A percentile compares a stretch with the other conserved stretches of the same genome.
Evolutionary conservation across 2,797 vertebrate genomes (phyloP).

Genomic region (Ceryle rudis): DNA sequence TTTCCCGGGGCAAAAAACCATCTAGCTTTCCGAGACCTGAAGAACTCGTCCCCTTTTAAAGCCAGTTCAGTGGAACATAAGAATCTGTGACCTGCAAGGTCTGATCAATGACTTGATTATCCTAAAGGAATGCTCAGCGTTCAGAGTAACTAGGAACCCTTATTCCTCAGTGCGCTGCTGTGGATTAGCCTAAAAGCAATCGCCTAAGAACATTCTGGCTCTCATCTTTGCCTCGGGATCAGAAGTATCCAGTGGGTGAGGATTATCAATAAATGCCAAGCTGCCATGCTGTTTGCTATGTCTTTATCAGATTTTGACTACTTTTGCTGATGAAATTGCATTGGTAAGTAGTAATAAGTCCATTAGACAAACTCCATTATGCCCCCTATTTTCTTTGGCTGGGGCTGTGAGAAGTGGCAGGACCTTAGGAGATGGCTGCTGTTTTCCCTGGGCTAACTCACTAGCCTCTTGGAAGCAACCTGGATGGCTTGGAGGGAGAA

Average conservation of each 20-base stretch:
- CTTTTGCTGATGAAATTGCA: conserved; percentile 58
- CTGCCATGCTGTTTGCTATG: neutral
- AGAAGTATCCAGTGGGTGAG: neutral
- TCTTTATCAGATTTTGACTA: conserved; percentile 39
- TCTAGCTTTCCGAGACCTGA: neutral
- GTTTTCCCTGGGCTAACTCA: neutral
- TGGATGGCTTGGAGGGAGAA: neutral
- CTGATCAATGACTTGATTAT: neutral
- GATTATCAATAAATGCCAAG: conserved; percentile 13
- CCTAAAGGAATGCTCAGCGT: neutral
- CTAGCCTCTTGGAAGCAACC: neutral
- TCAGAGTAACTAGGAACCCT: neutral
- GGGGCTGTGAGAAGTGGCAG: neutral
- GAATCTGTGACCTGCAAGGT: neutral
- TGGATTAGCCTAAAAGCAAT: neutral
- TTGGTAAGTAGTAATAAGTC: conserved; percentile 31
- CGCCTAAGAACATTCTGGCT: neutral
- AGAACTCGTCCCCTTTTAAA: neutral
- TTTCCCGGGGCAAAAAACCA: neutral
- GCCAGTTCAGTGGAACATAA: neutral
- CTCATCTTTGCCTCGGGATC: neutral
- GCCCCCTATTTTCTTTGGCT: neutral
- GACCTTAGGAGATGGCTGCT: neutral
- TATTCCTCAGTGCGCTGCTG: neutral
- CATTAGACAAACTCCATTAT: conserved; percentile 57